Conservation (phyloP, 2,113 vertebrate genomes). For the Strigops habroptila region DNA sequence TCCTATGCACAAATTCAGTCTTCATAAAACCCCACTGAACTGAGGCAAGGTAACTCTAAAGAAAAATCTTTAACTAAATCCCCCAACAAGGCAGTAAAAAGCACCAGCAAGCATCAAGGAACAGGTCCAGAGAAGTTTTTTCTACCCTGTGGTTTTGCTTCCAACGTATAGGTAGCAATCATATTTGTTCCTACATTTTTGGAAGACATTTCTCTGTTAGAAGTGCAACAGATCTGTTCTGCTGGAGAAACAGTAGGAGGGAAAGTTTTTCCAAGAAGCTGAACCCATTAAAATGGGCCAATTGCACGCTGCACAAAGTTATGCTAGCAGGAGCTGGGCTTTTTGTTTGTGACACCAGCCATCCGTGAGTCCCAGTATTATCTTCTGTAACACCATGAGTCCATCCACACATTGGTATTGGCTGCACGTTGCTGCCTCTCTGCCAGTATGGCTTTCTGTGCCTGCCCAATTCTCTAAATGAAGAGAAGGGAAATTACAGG, state of each 20-base stretch:
- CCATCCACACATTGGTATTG: fast-evolving
- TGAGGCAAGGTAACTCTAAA: background rate
- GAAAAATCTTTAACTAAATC: background rate
- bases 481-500: constrained; percentile 36
- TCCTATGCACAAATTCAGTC: background rate
- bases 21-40: background rate
- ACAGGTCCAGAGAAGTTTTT: background rate
- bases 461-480: background rate
- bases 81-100: background rate
- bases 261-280: background rate
- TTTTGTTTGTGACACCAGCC: background rate
- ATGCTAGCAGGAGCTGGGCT: background rate
- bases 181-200: background rate
- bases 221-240: background rate
- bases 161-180: background rate
- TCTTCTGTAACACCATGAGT: background rate
- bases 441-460: background rate
- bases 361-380: background rate
- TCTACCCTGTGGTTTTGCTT: background rate
- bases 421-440: background rate
- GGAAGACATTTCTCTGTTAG: background rate
- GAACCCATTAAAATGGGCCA: background rate
- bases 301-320: background rate
- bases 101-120: background rate
- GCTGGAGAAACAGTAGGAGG: background rate